These are phyloP conservation scores for Drosophila chauvacae DNA, from an alignment of 1,140 invertebrate genomes.

Conservation along the genomic window DNA sequence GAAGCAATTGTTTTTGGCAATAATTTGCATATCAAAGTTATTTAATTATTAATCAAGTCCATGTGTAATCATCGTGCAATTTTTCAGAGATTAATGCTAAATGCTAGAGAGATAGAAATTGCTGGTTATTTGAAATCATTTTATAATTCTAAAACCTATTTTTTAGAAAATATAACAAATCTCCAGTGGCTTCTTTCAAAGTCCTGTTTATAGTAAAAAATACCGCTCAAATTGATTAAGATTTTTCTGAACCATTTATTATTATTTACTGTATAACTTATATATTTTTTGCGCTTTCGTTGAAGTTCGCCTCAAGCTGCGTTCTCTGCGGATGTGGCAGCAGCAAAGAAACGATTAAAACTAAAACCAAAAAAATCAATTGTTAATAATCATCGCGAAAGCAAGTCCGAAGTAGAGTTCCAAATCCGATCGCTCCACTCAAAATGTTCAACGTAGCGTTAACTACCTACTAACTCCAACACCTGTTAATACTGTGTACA, in stretches of 20 bases:
- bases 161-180: neutral
- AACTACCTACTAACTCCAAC: constrained; percentile 24
- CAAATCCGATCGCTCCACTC: constrained; percentile 33
- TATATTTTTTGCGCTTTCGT: constrained; percentile 28
- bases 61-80: constrained; percentile 65
- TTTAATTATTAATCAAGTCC: constrained; percentile 30
- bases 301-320: constrained; percentile 71
- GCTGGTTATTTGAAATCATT: neutral
- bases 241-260: constrained; percentile 5
- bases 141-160: neutral
- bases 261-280: constrained; percentile 5
- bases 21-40: constrained; percentile 73
- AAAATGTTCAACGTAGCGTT: constrained; percentile 68
- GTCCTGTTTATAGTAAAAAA: neutral
- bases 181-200: too few species aligned
- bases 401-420: constrained; percentile 15
- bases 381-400: constrained; percentile 36
- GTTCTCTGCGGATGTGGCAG: constrained; percentile 73
- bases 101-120: constrained; percentile 42
- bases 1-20: constrained; percentile 60
- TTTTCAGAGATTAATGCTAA: constrained; percentile 61
- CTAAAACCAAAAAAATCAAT: constrained; percentile 24
- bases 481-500: constrained; percentile 71
- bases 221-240: constrained; percentile 46
- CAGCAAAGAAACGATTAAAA: constrained; percentile 61